Evolutionary conservation across 2,797 vertebrate genomes (phyloP).

Genomic region (Sitta carolinensis): DNA sequence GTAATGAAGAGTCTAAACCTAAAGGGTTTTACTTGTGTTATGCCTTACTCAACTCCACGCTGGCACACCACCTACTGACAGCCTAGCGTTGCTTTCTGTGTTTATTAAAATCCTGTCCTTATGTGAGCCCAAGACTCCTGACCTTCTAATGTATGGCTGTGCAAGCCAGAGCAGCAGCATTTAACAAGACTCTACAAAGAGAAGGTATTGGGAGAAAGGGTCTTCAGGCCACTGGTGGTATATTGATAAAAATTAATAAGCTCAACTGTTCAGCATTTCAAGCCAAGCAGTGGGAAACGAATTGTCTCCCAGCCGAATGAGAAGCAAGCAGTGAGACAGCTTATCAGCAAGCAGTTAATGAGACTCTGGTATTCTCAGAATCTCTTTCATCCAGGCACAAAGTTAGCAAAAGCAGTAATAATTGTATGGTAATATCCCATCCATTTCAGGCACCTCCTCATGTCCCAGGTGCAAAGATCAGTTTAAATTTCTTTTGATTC

Average conservation of each 20-base stretch:
- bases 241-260: not conserved
- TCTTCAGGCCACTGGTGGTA: not conserved
- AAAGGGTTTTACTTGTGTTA: not conserved
- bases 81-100: accelerated
- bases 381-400: not conserved
- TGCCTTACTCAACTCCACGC: not conserved
- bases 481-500: not conserved
- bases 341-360: not conserved
- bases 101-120: not conserved
- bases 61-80: conserved; percentile 48
- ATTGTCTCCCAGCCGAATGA: not conserved
- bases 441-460: not conserved
- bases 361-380: not conserved
- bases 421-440: not conserved
- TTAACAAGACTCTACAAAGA: not conserved
- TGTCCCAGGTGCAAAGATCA: not conserved
- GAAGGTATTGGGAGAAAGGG: not conserved
- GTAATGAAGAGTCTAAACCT: not conserved
- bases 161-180: not conserved
- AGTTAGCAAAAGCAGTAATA: not conserved
- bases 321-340: not conserved
- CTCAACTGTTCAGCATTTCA: not conserved
- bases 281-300: not conserved
- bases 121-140: not conserved
- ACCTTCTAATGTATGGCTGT: not conserved